Evolutionary conservation across 2,888 invertebrate genomes (phyloP), one percentile per base, ranked within the genome.

Genomic region (Rhaphigaster nebulosa): DNA sequence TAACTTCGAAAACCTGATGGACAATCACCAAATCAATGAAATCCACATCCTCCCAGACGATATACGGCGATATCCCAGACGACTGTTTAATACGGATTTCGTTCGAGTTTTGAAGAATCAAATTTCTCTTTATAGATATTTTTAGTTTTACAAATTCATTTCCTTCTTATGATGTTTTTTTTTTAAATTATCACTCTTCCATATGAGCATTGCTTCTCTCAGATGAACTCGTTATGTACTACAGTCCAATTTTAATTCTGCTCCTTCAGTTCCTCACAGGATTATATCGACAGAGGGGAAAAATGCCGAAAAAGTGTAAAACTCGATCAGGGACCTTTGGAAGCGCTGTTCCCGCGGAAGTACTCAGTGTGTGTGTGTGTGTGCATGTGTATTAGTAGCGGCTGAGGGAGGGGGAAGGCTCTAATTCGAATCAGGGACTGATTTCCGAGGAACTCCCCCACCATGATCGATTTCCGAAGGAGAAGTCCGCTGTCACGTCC

Each of bases 401-500:
- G 23, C 20, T 41, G 84, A 15, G 80, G 26, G 41, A 26, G 41
- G 84, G 41, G 3, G 45, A 38, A 12, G 45, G 26, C 45, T 50
- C 45, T 84, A 84, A 84, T 84, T 84, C 84, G 84, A 84, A 84
- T 84, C 84, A 84, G 45, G 38, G 45, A 84, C 84, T 84, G 84
- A 84, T 84, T 84, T 45, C 84, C 84, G 84, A 84, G 84, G 45
- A 23, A 2, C 84, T 45, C 45, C 84, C 45, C 84, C 38, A 20
- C 84, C 84, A 45, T 50, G 45, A 84, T 84, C 84, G 84, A 84
- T 84, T 84, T 84, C 45, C 84, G 84, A 84, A 84, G 80, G 38
- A 80, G 45, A 84, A 84, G 84, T 45, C 84, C 84, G 84, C 84
- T 84, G 84, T 84, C 84, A 84, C 84, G 84, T 84, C 45, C 84